Base-by-base conservation (phyloP, 1,140 invertebrate genomes). In the Hermetia illucens region DNA sequence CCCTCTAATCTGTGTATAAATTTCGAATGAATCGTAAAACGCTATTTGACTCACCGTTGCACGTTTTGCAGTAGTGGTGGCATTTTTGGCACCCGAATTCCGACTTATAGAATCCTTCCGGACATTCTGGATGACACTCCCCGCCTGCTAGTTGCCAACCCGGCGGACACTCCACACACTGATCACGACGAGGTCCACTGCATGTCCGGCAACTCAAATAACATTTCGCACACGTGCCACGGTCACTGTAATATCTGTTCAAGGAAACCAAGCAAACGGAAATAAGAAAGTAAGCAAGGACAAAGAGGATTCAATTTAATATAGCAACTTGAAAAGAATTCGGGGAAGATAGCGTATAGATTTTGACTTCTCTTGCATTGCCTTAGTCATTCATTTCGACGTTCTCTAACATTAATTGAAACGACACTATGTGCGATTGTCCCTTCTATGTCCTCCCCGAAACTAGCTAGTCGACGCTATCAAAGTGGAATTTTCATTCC, bases 191-290 rank as follows among this genome's bases (percentile, higher is more conserved):
- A 1, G 83, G 82, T 0, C 73, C 85, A 51, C 66, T 75, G 58
- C 89, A 93, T 2, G 82, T 83, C 46, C 75, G 74, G 55, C 88
- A 92, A 18, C 79, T 80, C 13, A 82, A 62, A 52, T 88, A 82
- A 58, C 86, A 91, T 47, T 82, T 77, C 30, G 75, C 66, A 53
- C 84, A 90, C 16, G 75, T 70, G 17, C 82, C 81, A 13, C 79
- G 70, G 53, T 87, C 83, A 43, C 80, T 84, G 61, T 84, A 88
- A 58, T 83, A 87, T 19, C 84, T 84, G 37, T 50, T n/a, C n/a
- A n/a, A n/a, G n/a, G 24, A n/a, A 25, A 25, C 24, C 8, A 36
- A 1, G 1, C 9, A 15, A 25, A 25, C 16, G 6, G 31, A 25
- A 16, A 24, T 24, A 25, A 21, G 16, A 33, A 18, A 32, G 20